These are phyloP conservation scores for Lophotriccus pileatus DNA, from an alignment of 2,797 vertebrate genomes.

Conservation along the genomic window DNA sequence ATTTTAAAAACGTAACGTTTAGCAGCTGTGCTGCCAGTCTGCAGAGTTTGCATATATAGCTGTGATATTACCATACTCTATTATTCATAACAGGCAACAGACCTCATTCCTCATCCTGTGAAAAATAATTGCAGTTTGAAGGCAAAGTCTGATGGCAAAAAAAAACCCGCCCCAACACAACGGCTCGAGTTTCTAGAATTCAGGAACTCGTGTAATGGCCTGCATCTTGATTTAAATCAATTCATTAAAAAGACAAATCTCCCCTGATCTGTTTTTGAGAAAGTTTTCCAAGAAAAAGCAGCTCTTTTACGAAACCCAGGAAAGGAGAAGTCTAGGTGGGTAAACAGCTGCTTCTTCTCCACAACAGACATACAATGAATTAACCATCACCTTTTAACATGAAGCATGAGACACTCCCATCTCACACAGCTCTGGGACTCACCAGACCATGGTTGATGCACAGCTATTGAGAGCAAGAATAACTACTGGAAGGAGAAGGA, in stretches of 20 bases:
- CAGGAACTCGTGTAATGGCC: background rate
- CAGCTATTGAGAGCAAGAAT: background rate
- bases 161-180: background rate
- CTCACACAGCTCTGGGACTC: background rate
- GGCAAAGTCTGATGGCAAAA: conserved; percentile 20
- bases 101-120: conserved; percentile 42
- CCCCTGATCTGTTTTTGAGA: background rate
- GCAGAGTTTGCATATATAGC: conserved; percentile 54
- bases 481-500: background rate
- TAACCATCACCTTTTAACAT: background rate
- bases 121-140: conserved; percentile 52
- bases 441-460: background rate
- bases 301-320: background rate
- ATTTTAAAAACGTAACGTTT: conserved; percentile 51
- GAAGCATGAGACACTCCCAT: background rate
- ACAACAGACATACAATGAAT: background rate
- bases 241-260: background rate
- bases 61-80: conserved; percentile 64
- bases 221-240: background rate
- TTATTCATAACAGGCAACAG: conserved; percentile 64
- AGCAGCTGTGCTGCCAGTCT: conserved; percentile 59
- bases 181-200: background rate
- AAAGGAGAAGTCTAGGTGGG: background rate
- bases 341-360: conserved; percentile 5
- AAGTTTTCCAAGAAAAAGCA: background rate